Base-by-base conservation (phyloP, 2,797 vertebrate species). In the Amblyraja radiata region DNA sequence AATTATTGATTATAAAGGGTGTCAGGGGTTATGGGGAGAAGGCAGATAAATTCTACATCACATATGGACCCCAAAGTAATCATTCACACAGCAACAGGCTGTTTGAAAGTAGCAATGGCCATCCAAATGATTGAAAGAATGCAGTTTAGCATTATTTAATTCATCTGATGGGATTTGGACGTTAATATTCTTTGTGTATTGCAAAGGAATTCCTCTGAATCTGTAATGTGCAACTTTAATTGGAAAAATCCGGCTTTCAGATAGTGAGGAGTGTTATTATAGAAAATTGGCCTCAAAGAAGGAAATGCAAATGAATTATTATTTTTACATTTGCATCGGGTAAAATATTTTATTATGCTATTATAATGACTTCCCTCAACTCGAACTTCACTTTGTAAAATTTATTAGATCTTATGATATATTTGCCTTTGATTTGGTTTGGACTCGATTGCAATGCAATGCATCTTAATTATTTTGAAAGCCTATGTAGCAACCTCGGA, bases 241-340 rank as follows among this genome's bases (percentile, higher is more conserved):
- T 68, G 6, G 28, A 65, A 0, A 6, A 14, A 32, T 65, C 84
- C 84, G 65, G 32, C 58, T n/a, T 84, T 61, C 46, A n/a, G 28
- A 65, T 32, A 84, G 58, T 63, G 13, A 63, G 11, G 58, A 63
- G 28, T 83, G 80, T 86, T 86, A 61, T 63, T 86, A 36, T 32
- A 88, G 84, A 88, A 68, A 65, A 21, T 36, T 88, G 61, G 61
- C 84, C 61, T 88, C 61, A 88, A 65, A 65, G n/a, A 86, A 63
- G 11, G 58, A 65, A 61, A 88, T 68, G 61, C 84, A 88, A 88
- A 88, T 88, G 16, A n/a, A 88, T 88, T 65, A 65, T 36, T 88
- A 1, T 1, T 88, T 88, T 88, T 68, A 68, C n/a, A 36, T 65
- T 68, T 32, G 16, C 84, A 65, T 6, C 32, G 46, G 11, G 21